Evolutionary conservation across 1,140 invertebrate genomes (phyloP).

Genomic region (Cataglyphis hispanica): DNA sequence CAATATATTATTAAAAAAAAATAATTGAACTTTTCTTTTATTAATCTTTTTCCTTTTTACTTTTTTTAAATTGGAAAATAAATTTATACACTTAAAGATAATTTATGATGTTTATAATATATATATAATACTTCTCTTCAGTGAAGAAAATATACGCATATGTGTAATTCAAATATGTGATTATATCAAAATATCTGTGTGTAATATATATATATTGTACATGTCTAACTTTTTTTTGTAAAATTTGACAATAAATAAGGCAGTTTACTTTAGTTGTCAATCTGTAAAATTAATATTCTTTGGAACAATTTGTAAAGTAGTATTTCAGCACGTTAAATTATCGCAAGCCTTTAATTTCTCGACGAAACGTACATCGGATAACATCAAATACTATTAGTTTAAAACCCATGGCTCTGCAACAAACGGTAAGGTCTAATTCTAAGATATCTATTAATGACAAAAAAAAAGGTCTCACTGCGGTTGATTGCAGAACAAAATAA

Average conservation of each 20-base stretch:
- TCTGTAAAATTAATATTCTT: too few species aligned
- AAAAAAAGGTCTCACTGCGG: too few species aligned
- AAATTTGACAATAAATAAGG: neutral
- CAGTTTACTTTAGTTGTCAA: neutral
- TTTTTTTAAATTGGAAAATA: neutral
- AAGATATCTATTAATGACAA: too few species aligned
- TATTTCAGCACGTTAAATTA: too few species aligned
- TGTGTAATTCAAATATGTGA: neutral
- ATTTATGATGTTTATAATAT: slow-evolving; percentile 14
- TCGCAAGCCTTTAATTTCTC: too few species aligned
- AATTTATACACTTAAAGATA: neutral
- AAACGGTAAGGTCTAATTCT: too few species aligned
- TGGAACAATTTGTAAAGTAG: too few species aligned
- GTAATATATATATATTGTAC: neutral
- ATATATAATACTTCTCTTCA: neutral
- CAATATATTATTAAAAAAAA: neutral
- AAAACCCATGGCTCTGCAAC: too few species aligned
- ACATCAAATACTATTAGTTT: too few species aligned
- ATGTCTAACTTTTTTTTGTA: neutral
- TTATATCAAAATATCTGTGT: neutral
- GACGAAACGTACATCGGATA: too few species aligned
- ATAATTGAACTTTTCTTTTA: neutral
- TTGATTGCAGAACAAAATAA: too few species aligned
- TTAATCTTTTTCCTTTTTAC: neutral
- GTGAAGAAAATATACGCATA: neutral